phyloP scores from a whole-genome alignment of 92 coral and sea anemone species.

The Epizoanthus illoricatus region DNA sequence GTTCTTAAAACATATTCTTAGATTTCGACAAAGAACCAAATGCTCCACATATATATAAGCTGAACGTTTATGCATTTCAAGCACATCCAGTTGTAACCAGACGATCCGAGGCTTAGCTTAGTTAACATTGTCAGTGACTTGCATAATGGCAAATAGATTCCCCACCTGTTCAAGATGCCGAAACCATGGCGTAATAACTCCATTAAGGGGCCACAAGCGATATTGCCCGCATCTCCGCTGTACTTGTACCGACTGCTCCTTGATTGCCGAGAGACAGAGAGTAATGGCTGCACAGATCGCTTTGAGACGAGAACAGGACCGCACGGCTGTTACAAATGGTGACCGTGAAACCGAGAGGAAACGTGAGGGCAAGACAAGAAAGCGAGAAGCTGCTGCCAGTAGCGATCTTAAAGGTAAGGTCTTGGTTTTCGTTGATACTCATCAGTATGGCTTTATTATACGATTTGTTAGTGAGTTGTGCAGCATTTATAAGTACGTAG shows the following conservation, averaged over 20 bases:
- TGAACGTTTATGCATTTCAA: not conserved
- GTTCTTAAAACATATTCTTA: not conserved
- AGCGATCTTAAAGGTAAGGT: too few species aligned
- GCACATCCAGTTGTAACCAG: not conserved
- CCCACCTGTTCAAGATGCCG: slow-evolving; percentile 43
- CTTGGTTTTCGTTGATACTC: too few species aligned
- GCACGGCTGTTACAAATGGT: not conserved
- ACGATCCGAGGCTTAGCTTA: too few species aligned
- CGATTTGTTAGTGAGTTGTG: not conserved
- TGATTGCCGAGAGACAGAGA: slow-evolving; percentile 34
- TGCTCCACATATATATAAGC: slow-evolving; percentile 1
- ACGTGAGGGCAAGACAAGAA: not conserved
- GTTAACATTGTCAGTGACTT: too few species aligned
- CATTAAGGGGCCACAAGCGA: slow-evolving; percentile 23
- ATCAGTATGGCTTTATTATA: too few species aligned
- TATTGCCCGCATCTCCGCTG: slow-evolving; percentile 15
- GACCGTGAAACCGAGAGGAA: not conserved
- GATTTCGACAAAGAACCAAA: not conserved
- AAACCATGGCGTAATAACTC: slow-evolving; percentile 29
- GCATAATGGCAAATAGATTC: slow-evolving; percentile 7
- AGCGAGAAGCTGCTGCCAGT: not conserved
- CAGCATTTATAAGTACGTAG: too few species aligned
- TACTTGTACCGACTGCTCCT: slow-evolving; percentile 20
- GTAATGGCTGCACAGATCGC: slow-evolving; percentile 42
- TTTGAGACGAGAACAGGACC: slow-evolving; percentile 29